Base-by-base conservation (phyloP, 1,140 invertebrate genomes). In the Drosophila rufa region DNA sequence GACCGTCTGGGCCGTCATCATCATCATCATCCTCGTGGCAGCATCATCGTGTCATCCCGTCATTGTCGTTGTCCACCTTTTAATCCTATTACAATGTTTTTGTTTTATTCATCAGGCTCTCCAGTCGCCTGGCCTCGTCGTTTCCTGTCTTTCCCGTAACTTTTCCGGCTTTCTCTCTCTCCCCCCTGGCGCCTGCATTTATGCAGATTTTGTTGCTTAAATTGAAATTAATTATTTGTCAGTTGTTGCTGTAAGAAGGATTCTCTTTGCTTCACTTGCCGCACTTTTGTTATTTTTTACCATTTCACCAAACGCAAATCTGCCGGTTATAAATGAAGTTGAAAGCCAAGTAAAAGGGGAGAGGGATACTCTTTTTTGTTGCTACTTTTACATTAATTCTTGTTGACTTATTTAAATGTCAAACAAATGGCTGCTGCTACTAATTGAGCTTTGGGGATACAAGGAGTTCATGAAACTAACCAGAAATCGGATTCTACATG, bases 221-320 rank as follows among this genome's bases (percentile, higher is more conserved):
- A 89, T 89, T 89, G 81, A 89, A 89, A 89, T 89, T 89, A 89
- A 89, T 89, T 89, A 89, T 89, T 89, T 89, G 81, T 84, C 84
- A 89, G 84, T 89, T 89, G 84, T 87, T 78, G 80, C 80, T 75
- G 71, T 11, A 33, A 43, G 17, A 55, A 45, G 38, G 33, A 43
- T 50, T 70, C 30, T 38, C 27, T 43, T 50, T 36, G 51, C 61
- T 17, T 15, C 14, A 40, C 48, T 25, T 59, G 22, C 50, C 45
- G 57, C 48, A 19, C 36, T 53, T 67, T 51, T 48, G 22, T 68
- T 65, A 50, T 50, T 53, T 50, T 67, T 60, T 46, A 50, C 36
- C 38, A 15, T 30, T 33, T 33, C 57, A 33, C n/a, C 80, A 59
- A 48, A 42, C 56, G 58, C 43, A 36, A 67, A 45, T 58, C 70